phyloP scores from a whole-genome alignment of 2,113 vertebrate species.

The Crotalus horridus region DNA sequence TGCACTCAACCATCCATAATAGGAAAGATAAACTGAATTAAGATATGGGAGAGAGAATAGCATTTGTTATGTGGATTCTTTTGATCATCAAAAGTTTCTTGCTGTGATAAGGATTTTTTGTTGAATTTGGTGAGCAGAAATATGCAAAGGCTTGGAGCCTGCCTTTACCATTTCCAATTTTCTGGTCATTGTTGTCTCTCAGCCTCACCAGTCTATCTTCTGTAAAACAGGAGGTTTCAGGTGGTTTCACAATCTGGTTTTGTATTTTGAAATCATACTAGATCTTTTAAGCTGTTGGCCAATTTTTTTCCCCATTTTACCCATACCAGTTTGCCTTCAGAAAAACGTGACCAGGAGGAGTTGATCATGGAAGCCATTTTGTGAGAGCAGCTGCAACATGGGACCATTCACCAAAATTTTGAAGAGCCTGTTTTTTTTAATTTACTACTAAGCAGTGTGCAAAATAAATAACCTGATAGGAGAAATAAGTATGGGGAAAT shows the following conservation, averaged over 20 bases:
- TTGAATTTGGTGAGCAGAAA: not conserved
- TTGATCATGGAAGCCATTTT: not conserved
- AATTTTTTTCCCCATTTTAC: not conserved
- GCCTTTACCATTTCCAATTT: not conserved
- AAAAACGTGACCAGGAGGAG: not conserved
- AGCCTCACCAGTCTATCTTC: not conserved
- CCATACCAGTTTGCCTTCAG: not conserved
- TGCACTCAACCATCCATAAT: not conserved
- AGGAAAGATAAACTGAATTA: not conserved
- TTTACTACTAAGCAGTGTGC: not conserved
- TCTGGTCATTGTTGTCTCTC: not conserved
- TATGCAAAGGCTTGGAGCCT: not conserved
- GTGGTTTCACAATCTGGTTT: not conserved
- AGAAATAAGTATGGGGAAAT: not conserved
- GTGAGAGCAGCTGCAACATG: not conserved
- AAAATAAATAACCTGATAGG: not conserved
- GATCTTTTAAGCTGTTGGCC: not conserved
- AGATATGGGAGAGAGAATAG: not conserved
- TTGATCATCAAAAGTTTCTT: not conserved
- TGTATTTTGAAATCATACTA: not conserved
- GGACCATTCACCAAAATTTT: not conserved
- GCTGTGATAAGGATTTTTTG: not conserved
- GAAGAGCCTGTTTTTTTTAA: not conserved
- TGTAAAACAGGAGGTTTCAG: not conserved
- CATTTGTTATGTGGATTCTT: not conserved